Percentiles rank a stretch among this genome's conserved stretches.
Conservation (phyloP, 2,113 vertebrate genomes). For the Tenebrosternarchus preto region DNA sequence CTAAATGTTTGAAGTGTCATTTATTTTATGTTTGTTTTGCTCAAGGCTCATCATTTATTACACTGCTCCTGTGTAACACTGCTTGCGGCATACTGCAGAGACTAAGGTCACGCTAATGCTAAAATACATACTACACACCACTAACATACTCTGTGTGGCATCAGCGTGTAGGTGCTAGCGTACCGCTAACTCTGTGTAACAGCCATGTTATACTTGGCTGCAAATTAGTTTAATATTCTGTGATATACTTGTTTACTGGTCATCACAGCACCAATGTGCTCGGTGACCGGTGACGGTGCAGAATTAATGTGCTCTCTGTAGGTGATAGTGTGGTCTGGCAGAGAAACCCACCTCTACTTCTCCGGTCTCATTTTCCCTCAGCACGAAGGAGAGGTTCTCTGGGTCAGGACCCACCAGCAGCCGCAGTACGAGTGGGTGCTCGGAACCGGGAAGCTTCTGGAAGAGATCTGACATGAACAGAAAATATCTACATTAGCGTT, state of each 20-base stretch:
- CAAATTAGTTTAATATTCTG: too few species aligned
- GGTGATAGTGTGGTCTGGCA: background rate
- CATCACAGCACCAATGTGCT: too few species aligned
- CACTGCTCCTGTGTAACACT: too few species aligned
- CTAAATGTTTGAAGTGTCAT: background rate
- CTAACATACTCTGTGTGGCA: too few species aligned
- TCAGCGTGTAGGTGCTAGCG: background rate
- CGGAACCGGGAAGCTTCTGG: conserved; percentile 87
- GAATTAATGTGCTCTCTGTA: background rate
- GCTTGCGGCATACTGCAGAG: too few species aligned
- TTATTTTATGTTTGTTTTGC: too few species aligned
- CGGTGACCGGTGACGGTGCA: too few species aligned
- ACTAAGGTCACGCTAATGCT: too few species aligned
- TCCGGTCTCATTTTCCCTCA: conserved; percentile 93
- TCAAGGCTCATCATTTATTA: too few species aligned
- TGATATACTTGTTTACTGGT: too few species aligned
- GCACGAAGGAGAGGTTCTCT: conserved; percentile 84
- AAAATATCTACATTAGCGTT: conserved; percentile 4
- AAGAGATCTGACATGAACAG: conserved; percentile 79
- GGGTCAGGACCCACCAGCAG: conserved; percentile 87
- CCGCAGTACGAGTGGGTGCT: conserved; percentile 86
- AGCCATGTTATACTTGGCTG: too few species aligned
- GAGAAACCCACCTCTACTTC: conserved; percentile 87
- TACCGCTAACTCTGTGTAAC: background rate
- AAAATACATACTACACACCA: too few species aligned